A percentile compares a stretch with the other conserved stretches of the same genome.
These are phyloP conservation scores for Masnerella sp. DNA, from an alignment of 2,888 invertebrate species.

Conservation along the genomic window DNA sequence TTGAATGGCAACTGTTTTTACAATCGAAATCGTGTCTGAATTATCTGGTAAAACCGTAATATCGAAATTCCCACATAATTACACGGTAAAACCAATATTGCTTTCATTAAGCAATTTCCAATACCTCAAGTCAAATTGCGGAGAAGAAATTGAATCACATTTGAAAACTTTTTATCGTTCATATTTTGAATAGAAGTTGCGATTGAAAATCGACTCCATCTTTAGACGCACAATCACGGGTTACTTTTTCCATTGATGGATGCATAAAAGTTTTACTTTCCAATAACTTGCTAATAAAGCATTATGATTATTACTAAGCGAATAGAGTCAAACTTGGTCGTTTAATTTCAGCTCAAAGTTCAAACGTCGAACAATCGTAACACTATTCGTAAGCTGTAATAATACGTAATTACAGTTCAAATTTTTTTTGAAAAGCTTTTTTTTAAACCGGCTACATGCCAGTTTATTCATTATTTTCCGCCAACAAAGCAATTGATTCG, in stretches of 20 bases:
- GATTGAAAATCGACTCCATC: no score
- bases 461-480: conserved; percentile 33
- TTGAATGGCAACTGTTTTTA: not conserved
- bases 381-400: conserved; percentile 31
- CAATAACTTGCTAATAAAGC: conserved; percentile 26
- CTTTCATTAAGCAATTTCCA: no score
- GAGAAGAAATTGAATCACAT: not conserved
- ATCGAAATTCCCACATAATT: no score
- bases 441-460: conserved; percentile 13
- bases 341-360: conserved; percentile 36
- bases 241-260: conserved; percentile 4
- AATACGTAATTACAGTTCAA: conserved; percentile 41
- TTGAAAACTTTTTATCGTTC: not conserved
- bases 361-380: conserved; percentile 45
- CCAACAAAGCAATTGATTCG: conserved; percentile 25
- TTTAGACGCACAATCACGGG: no score
- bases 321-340: conserved; percentile 26
- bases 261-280: conserved; percentile 19
- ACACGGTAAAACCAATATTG: no score
- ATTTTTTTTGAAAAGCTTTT: no score
- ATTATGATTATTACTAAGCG: conserved; percentile 21
- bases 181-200: not conserved
- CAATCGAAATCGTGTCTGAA: not conserved
- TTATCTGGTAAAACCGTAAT: no score
- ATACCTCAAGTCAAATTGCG: not conserved